phyloP scores from a whole-genome alignment of 2,888 invertebrate genomes.

The Timema cristinae region DNA sequence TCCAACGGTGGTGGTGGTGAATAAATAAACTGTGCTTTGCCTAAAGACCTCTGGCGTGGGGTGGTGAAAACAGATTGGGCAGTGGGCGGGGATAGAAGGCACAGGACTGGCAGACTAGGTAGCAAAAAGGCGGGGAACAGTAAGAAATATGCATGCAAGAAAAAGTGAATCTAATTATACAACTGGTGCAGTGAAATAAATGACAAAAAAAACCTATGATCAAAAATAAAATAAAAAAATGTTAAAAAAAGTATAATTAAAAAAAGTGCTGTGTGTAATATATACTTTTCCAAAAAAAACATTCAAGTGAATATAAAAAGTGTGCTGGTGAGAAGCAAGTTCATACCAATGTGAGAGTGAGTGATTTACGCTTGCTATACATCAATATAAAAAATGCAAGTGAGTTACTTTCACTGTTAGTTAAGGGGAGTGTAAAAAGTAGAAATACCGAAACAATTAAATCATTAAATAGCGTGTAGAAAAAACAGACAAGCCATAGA shows the following conservation, averaged over 20 bases:
- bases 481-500: conserved; percentile 29
- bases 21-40: conserved; percentile 26
- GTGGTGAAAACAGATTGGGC: conserved; percentile 11
- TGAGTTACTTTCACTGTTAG: conserved; percentile 14
- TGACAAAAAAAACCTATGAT: conserved; percentile 20
- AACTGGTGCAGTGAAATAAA: conserved; percentile 30
- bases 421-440: conserved; percentile 12
- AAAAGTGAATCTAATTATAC: conserved; percentile 31
- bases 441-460: conserved; percentile 14
- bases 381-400: conserved; percentile 27
- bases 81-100: conserved; percentile 7
- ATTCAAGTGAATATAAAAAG: conserved; percentile 29
- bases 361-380: conserved; percentile 28
- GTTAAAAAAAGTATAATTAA: conserved; percentile 23
- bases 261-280: conserved; percentile 31
- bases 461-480: conserved; percentile 11
- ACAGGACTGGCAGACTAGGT: background rate
- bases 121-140: conserved; percentile 12
- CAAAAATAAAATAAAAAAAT: conserved; percentile 22
- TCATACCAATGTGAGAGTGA: conserved; percentile 31
- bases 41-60: conserved; percentile 29
- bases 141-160: conserved; percentile 29
- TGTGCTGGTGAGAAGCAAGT: conserved; percentile 31
- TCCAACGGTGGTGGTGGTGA: conserved; percentile 13
- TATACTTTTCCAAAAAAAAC: conserved; percentile 30